Evolutionary conservation across 2,888 invertebrate genomes (phyloP).

Genomic region (Caradrina kadenii): DNA sequence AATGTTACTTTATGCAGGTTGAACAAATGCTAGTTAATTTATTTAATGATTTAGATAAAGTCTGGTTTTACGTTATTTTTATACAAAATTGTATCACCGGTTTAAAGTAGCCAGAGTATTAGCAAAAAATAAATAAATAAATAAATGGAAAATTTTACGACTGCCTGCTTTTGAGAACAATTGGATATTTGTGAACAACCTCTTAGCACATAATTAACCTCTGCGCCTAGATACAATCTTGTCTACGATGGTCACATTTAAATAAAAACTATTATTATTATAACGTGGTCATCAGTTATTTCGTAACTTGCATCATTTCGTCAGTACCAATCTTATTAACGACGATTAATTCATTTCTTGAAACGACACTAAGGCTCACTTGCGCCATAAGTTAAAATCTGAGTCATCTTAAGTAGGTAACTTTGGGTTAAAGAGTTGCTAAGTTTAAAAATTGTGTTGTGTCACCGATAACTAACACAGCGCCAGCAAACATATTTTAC

Average conservation of each 20-base stretch:
- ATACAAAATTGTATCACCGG: no score
- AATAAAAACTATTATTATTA: conserved; percentile 5
- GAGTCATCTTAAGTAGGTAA: not conserved
- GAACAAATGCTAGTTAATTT: no score
- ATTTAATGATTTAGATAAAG: no score
- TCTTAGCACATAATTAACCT: conserved; percentile 1
- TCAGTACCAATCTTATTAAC: conserved; percentile 33
- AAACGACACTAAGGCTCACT: conserved; percentile 16
- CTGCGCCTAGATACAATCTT: not conserved
- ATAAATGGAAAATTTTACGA: no score
- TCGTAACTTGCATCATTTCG: conserved; percentile 19
- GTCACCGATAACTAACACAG: not conserved
- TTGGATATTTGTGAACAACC: not conserved
- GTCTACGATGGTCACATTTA: not conserved
- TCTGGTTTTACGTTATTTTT: no score
- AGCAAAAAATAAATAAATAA: no score
- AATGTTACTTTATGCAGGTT: no score
- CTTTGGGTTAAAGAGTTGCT: not conserved
- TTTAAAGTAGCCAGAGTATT: no score
- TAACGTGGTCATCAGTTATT: not conserved
- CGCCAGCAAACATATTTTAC: not conserved
- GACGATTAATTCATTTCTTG: conserved; percentile 22
- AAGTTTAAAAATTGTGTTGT: not conserved
- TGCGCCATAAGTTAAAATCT: not conserved
- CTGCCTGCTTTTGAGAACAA: not conserved